Evolutionary conservation across 2,113 vertebrate genomes (phyloP).

Genomic region (Ramphastos sulfuratus): DNA sequence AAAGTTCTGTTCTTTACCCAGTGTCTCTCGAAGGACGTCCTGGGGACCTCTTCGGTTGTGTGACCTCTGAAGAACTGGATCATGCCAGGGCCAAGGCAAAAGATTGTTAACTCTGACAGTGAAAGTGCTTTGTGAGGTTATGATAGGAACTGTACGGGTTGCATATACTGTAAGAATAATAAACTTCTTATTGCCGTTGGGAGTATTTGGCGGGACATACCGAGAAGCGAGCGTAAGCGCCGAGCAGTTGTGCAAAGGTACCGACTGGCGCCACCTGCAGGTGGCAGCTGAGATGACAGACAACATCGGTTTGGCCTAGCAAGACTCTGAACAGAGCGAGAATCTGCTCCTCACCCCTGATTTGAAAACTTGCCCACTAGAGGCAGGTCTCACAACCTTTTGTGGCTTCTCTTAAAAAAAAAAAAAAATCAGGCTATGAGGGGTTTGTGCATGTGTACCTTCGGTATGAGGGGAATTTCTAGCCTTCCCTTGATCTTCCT

Average conservation of each 20-base stretch:
- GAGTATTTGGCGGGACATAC: background rate
- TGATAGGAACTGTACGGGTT: background rate
- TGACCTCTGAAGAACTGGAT: background rate
- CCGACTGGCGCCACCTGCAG: conserved; percentile 72
- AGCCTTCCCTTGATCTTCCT: background rate
- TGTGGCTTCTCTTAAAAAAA: background rate
- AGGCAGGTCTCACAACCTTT: background rate
- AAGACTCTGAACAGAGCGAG: background rate
- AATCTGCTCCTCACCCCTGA: background rate
- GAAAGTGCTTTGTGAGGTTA: background rate
- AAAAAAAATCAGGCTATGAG: background rate
- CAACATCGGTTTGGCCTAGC: no score
- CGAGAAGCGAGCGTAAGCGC: background rate
- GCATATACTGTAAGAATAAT: background rate
- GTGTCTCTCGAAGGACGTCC: background rate
- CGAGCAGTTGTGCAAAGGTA: background rate
- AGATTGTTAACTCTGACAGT: background rate
- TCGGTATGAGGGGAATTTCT: background rate
- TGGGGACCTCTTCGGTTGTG: background rate
- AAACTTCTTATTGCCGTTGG: background rate
- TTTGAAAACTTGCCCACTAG: background rate
- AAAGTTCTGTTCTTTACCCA: background rate
- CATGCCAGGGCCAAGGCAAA: background rate
- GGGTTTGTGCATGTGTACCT: background rate
- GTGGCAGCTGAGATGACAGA: conserved; percentile 30